Base-by-base conservation (phyloP, 2,888 invertebrate genomes). In the Drosophila sordidapex region DNA sequence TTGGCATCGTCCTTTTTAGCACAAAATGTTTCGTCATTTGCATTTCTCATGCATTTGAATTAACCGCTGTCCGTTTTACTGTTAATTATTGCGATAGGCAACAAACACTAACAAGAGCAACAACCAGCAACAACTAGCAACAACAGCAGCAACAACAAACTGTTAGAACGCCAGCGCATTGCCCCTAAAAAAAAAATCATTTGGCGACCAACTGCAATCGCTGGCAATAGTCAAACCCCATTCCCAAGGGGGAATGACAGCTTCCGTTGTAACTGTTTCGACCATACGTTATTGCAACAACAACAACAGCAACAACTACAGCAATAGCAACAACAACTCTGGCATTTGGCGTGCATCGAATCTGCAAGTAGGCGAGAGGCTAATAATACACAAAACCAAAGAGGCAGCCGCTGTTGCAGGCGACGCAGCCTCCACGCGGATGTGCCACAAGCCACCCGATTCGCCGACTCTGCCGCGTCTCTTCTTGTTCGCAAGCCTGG, bases 281-380 rank as follows among this genome's bases (percentile, higher is more conserved):
- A 66, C 83, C 73, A 87, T 89, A 84, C 89, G 84, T 89, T 87
- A 87, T 87, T 87, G 84, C 84, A 83, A 86, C 81, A 80, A 70
- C 74, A 73, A 10, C 74, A 73, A 10, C 38, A 43, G 79, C 89
- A 82, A 85, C 72, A 74, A 58, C 72, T 60, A 40, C 74, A 73
- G 11, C 73, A 73, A 51, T 71, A 49, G 52, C 73, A 78, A 15
- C 65, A 70, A 31, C 67, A 56, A 46, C 70, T 69, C 13, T 63
- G 57, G 61, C 82, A 74, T 90, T 90, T 91, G 91, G 91, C 89
- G 91, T 91, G 90, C 90, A 84, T 82, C 86, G 90, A 87, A 91
- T 90, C 87, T 88, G 83, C 87, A 91, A 90, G 90, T 90, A 90
- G 91, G 91, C 79, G 83, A 83, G 73, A 90, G 91, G 91, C 81